Base-by-base conservation (phyloP, 2,797 vertebrate species). In the Manis javanica region DNA sequence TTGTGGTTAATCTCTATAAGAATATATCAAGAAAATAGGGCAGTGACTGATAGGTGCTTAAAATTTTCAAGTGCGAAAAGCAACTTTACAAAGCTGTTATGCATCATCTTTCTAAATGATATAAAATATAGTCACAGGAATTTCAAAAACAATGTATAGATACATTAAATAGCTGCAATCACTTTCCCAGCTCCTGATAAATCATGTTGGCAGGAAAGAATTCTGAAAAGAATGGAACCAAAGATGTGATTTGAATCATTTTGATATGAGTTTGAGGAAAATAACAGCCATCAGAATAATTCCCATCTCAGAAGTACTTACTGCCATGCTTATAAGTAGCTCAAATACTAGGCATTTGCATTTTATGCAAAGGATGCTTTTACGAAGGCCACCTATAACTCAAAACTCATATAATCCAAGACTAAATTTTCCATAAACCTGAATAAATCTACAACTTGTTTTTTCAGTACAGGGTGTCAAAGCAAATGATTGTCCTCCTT, bases 271-370 rank as follows among this genome's bases (percentile, higher is more conserved):
- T 85, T 88, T 92, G 94, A 94, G 66, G 87, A 84, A 96, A 97
- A 97, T 90, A 95, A 61, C 77, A 85, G 82, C 63, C 82, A 96
- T 96, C 83, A 94, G 85, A 95, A 81, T 97, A 95, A 77, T 83
- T 96, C 19, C 74, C 87, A 93, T 39, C 51, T 94, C 53, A 77
- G 59, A 74, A 92, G 82, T 82, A 74, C 87, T 74, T 85, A 92
- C n/a, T 92, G 79, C 61, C 49, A 68, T 12, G 29, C 86, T 75
- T 94, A 37, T 39, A 72, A 79, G 63, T 81, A 87, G 68, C 78
- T 95, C 53, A 93, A 63, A 46, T 61, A 34, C 12, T 64, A 68
- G 53, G 39, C 24, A 87, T 96, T 96, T 96, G 61, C 91, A 97
- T 96, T 91, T 96, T 87, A 81, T 78, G 61, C n/a, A 96, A 96